These are phyloP conservation scores for Epizoanthus fatuus DNA, from an alignment of 92 coral and sea anemone genomes.

Conservation along the genomic window DNA sequence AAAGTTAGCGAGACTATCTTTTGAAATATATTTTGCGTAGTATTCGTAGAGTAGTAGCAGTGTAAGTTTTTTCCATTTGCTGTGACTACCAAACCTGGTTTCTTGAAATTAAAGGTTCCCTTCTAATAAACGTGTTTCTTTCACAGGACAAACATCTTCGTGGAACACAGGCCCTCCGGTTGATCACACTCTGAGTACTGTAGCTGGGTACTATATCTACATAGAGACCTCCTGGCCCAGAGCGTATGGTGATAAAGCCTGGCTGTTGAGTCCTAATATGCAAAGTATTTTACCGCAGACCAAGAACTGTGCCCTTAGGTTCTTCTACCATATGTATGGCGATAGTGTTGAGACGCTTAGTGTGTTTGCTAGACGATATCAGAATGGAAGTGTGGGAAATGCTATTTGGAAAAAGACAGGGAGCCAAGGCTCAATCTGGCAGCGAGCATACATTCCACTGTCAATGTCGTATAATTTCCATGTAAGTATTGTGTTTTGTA, in stretches of 20 bases:
- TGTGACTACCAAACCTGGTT: too few species aligned
- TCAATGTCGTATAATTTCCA: slow-evolving; percentile 80
- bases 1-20: too few species aligned
- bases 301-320: slow-evolving; percentile 85
- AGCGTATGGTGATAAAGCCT: slow-evolving; percentile 95
- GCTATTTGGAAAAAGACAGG: slow-evolving; percentile 76
- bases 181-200: slow-evolving; percentile 90
- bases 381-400: slow-evolving; percentile 82
- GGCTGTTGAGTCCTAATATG: slow-evolving; percentile 95
- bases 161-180: slow-evolving; percentile 96
- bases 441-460: slow-evolving; percentile 79
- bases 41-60: too few species aligned
- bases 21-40: too few species aligned
- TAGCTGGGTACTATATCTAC: slow-evolving; percentile 88
- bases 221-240: slow-evolving; percentile 99
- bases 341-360: slow-evolving; percentile 90
- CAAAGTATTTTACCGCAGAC: slow-evolving; percentile 68
- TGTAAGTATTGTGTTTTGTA: slow-evolving; percentile 22
- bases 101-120: too few species aligned
- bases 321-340: slow-evolving; percentile 98
- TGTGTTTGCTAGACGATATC: slow-evolving; percentile 85
- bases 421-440: slow-evolving; percentile 93
- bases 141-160: slow-evolving; percentile 85
- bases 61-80: too few species aligned
- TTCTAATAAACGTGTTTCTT: not conserved